Conservation (phyloP, 2,888 invertebrate species). For the Asteroscopus sphinx region DNA sequence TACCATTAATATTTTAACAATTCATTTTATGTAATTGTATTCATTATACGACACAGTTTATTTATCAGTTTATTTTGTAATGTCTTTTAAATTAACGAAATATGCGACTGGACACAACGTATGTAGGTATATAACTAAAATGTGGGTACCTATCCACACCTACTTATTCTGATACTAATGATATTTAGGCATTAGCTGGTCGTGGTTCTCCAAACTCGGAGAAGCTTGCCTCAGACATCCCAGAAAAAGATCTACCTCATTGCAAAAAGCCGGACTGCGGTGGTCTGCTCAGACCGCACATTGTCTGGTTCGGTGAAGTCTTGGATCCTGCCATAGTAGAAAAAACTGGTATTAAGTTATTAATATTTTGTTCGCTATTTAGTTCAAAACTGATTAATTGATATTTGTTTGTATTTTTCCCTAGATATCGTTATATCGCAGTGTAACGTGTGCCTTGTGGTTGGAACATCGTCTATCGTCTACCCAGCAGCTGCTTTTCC, state of each 20-base stretch:
- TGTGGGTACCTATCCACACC: background rate
- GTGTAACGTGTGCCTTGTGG: slow-evolving; percentile 93
- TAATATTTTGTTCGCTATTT: background rate
- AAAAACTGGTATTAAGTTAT: slow-evolving; percentile 86
- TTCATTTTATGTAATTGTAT: no score
- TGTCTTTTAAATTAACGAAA: no score
- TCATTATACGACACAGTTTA: no score
- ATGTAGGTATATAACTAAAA: no score
- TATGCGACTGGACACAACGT: no score
- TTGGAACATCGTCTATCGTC: slow-evolving; percentile 94
- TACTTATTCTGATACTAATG: background rate
- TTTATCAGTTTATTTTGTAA: no score
- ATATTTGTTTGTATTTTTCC: background rate
- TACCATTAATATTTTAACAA: no score
- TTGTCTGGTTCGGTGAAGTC: slow-evolving; percentile 96
- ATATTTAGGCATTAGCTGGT: slow-evolving; percentile 74
- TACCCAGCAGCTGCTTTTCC: slow-evolving; percentile 95
- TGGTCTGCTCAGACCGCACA: slow-evolving; percentile 93
- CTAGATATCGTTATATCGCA: slow-evolving; percentile 64
- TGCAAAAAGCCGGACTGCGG: slow-evolving; percentile 91
- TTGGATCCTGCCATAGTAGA: slow-evolving; percentile 91
- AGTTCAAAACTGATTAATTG: background rate
- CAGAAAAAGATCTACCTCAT: slow-evolving; percentile 92
- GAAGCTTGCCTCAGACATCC: slow-evolving; percentile 88
- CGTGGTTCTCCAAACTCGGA: slow-evolving; percentile 91